phyloP scores from a whole-genome alignment of 35 echinoderm and acorn worm species.

The Apostichopus parvimensis region DNA sequence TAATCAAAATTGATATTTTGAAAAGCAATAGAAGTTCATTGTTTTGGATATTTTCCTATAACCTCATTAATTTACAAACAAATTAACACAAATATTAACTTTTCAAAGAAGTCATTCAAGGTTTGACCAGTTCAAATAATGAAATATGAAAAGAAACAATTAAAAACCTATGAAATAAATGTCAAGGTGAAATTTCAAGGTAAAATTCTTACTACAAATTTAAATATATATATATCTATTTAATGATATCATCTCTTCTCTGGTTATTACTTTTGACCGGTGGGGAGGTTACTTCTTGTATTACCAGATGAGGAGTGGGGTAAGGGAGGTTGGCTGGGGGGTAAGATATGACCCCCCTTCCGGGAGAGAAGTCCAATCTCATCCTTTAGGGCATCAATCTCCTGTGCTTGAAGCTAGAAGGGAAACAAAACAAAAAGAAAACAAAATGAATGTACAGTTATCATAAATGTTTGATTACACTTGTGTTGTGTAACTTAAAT shows the following conservation, averaged over 20 bases:
- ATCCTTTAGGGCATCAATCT: constrained; percentile 95
- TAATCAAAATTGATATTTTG: too few species aligned
- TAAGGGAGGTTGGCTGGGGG: constrained; percentile 91
- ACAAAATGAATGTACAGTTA: too few species aligned
- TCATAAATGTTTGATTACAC: too few species aligned
- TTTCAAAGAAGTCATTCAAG: too few species aligned
- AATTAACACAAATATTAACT: too few species aligned
- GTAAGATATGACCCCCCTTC: constrained; percentile 96
- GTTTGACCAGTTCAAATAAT: too few species aligned
- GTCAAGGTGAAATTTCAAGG: constrained; percentile 6
- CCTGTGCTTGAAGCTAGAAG: constrained; percentile 94
- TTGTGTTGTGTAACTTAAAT: too few species aligned
- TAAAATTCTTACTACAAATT: neutral
- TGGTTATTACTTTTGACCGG: neutral
- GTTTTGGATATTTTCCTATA: too few species aligned
- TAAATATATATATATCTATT: too few species aligned
- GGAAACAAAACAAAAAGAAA: neutral
- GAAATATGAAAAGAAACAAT: neutral
- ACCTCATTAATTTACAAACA: too few species aligned
- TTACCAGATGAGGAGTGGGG: constrained; percentile 62
- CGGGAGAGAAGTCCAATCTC: constrained; percentile 93
- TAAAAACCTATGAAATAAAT: neutral
- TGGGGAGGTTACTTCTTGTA: constrained; percentile 33
- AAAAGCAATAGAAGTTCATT: too few species aligned
- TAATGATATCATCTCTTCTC: neutral